Evolutionary conservation across 2,113 vertebrate genomes (phyloP), one percentile per base, ranked within the genome.

Genomic region (Morone saxatilis): DNA sequence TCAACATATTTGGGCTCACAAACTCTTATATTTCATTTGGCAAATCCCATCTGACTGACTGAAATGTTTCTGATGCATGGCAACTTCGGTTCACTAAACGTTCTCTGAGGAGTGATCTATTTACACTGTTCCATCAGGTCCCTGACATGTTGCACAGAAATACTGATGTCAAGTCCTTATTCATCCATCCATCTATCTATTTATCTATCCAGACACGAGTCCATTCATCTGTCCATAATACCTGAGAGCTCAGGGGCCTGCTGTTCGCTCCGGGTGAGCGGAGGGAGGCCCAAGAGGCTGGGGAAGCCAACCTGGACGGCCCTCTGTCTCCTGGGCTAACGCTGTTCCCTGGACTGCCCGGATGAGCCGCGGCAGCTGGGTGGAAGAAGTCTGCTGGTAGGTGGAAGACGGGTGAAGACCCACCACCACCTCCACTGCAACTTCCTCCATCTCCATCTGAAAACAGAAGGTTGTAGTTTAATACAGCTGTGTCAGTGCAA

Each of bases 381-480:
- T 98, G 97, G 89, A 99, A 99, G 94, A 98, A 97, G 86, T 98
- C 97, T 2, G 94, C 93, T 0, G 96, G 96, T 48, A 97, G 95
- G 85, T 97, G 95, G 86, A 97, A 94, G 51, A 96, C 82, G 20
- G 96, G 71, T 19, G 88, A 81, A 4, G 77, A 76, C 36, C 67
- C 82, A 14, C 68, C 73, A 38, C 71, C 80, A 45, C 54, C 81
- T 31, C 67, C 77, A 41, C 89, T 77, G 78, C 76, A 31, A 19
- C 65, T 71, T 71, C 51, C 76, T n/a, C 72, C 77, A n/a, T 76
- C 82, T 13, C 11, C 76, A 31, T 81, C 94, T 94, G 78, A 51
- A 82, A 83, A 62, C 57, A 74, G 25, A 67, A 1, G 6, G 25
- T 47, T 7, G 41, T 1, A 11, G 10, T 73, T 68, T 47, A 2